Conservation (phyloP, 2,888 invertebrate genomes). For the Leptinotarsa haldemani region DNA sequence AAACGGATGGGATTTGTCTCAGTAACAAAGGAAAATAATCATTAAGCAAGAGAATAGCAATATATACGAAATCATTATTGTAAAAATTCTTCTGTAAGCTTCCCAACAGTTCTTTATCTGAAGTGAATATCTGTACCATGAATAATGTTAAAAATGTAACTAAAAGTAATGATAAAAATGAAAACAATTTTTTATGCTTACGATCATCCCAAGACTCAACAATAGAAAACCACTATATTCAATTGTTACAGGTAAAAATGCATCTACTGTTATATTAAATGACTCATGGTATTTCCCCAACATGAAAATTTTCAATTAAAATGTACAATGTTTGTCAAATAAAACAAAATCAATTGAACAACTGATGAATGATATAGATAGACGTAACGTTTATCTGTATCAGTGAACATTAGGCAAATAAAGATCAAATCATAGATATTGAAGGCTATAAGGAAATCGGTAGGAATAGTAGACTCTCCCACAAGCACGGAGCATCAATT, state of each 20-base stretch:
- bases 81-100: neutral
- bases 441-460: too few species aligned
- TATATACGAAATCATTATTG: constrained; percentile 14
- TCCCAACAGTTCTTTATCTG: neutral
- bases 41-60: constrained; percentile 7
- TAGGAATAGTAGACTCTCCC: too few species aligned
- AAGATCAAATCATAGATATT: too few species aligned
- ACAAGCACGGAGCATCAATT: too few species aligned
- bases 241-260: constrained; percentile 11
- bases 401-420: too few species aligned
- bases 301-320: constrained; percentile 7
- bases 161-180: constrained; percentile 17
- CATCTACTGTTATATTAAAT: neutral
- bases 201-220: neutral
- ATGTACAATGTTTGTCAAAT: constrained; percentile 25
- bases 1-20: constrained; percentile 16
- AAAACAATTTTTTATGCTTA: constrained; percentile 18
- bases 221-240: constrained; percentile 2
- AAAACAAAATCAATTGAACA: constrained; percentile 9
- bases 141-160: constrained; percentile 14
- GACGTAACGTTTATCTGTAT: constrained; percentile 2
- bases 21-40: constrained; percentile 10
- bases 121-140: neutral
- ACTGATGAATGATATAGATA: constrained; percentile 9
- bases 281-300: constrained; percentile 2